phyloP scores from a whole-genome alignment of 2,797 vertebrate species.

The Karalla daura region DNA sequence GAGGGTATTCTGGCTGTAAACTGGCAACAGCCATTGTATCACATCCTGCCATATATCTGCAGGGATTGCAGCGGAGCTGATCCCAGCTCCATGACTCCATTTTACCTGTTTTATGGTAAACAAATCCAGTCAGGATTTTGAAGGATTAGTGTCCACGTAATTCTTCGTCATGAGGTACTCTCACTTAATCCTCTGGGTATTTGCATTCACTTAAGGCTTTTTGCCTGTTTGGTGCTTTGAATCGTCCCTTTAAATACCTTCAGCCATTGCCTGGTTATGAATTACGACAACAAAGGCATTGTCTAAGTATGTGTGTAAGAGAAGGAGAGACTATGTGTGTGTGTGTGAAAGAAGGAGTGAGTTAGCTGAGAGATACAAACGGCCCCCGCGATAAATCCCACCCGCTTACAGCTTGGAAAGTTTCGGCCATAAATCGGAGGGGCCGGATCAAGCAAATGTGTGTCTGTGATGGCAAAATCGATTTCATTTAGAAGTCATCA shows the following conservation, averaged over 20 bases:
- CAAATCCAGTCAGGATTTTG: constrained; percentile 58
- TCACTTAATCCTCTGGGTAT: constrained; percentile 54
- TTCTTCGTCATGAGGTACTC: constrained; percentile 45
- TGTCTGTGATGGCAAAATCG: constrained; percentile 64
- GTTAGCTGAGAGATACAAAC: constrained; percentile 55
- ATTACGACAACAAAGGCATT: constrained; percentile 39
- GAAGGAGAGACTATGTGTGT: neutral
- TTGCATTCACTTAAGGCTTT: constrained; percentile 46
- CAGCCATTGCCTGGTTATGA: constrained; percentile 41
- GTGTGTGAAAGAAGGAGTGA: neutral
- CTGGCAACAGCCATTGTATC: neutral
- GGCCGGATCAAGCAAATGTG: constrained; percentile 50
- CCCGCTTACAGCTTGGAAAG: constrained; percentile 52
- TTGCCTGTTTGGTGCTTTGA: constrained; percentile 36
- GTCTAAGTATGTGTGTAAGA: neutral
- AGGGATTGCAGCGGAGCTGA: constrained; percentile 9
- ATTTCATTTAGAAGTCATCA: constrained; percentile 78
- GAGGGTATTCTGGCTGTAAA: neutral
- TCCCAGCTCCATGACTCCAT: constrained; percentile 34
- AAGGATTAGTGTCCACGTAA: constrained; percentile 55
- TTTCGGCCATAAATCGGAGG: constrained; percentile 58
- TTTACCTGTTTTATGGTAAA: constrained; percentile 59
- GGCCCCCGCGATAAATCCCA: constrained; percentile 48
- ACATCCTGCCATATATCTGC: constrained; percentile 3
- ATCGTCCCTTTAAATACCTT: constrained; percentile 54